Percentiles rank a stretch among this genome's conserved stretches.
Evolutionary conservation across 2,113 vertebrate genomes (phyloP).

Genomic region (Lasiurus borealis): DNA sequence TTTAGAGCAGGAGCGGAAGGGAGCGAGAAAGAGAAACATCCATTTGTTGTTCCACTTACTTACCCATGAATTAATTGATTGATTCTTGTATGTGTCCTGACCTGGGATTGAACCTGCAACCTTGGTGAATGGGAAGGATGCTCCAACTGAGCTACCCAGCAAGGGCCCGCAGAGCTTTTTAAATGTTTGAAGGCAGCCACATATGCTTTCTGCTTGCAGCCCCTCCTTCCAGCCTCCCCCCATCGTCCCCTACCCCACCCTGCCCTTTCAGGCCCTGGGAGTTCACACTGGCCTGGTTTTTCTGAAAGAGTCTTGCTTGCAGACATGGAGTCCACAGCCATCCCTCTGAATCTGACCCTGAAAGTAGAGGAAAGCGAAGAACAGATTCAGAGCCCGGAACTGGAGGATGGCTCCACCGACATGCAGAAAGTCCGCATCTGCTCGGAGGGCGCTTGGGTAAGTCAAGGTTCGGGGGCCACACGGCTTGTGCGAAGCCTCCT

Average conservation of each 20-base stretch:
- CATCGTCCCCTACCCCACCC: background rate
- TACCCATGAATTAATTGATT: background rate
- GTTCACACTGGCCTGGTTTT: background rate
- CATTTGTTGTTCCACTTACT: background rate
- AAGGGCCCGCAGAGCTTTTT: background rate
- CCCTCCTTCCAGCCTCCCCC: slow-evolving; percentile 4
- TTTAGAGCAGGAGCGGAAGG: background rate
- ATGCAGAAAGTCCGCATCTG: slow-evolving; percentile 82
- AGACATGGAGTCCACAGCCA: slow-evolving; percentile 78
- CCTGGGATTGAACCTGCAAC: background rate
- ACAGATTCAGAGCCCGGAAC: slow-evolving; percentile 60
- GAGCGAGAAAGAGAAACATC: background rate
- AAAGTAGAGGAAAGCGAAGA: slow-evolving; percentile 80
- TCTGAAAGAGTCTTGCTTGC: slow-evolving; percentile 48
- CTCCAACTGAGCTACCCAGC: background rate
- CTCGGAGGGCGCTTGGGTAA: slow-evolving; percentile 78
- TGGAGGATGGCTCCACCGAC: slow-evolving; percentile 49
- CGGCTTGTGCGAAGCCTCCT: background rate
- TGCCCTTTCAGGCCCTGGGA: background rate
- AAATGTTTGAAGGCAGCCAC: slow-evolving; percentile 47
- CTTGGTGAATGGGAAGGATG: background rate
- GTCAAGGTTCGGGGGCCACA: background rate
- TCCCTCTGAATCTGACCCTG: slow-evolving; percentile 62
- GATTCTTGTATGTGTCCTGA: background rate
- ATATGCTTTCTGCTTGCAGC: background rate